A percentile compares a stretch with the other conserved stretches of the same genome.
Evolutionary conservation across 2,797 vertebrate species (phyloP).

Genomic region (Euthynnus affinis): DNA sequence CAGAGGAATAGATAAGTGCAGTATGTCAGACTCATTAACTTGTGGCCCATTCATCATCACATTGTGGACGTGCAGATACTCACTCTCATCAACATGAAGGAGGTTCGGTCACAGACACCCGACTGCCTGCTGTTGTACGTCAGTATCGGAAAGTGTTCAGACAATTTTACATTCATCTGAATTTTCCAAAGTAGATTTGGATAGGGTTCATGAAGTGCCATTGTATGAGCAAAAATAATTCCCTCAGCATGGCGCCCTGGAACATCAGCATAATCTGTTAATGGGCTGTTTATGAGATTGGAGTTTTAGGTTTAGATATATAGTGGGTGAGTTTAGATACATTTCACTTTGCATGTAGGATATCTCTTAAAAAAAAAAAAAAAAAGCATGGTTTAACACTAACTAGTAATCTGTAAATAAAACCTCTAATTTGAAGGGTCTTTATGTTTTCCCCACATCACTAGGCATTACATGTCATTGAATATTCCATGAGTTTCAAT

Average conservation of each 20-base stretch:
- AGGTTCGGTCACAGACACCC: constrained; percentile 32
- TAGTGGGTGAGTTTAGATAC: constrained; percentile 21
- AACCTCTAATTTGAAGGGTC: background rate
- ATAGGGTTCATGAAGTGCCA: constrained; percentile 15
- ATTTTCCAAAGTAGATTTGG: constrained; percentile 20
- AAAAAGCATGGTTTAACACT: background rate
- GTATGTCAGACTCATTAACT: constrained; percentile 70
- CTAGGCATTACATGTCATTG: constrained; percentile 14
- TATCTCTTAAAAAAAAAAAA: background rate
- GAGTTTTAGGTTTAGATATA: constrained; percentile 25
- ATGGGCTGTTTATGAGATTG: constrained; percentile 59
- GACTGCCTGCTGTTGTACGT: background rate
- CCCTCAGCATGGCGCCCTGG: constrained; percentile 32
- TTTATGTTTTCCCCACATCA: background rate
- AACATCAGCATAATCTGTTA: constrained; percentile 62
- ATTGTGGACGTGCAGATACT: constrained; percentile 66
- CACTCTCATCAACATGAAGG: constrained; percentile 29
- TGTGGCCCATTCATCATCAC: constrained; percentile 57
- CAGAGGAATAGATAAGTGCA: constrained; percentile 68
- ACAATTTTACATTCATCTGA: background rate
- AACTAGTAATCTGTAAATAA: background rate
- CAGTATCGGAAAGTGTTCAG: constrained; percentile 1
- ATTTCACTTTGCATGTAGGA: constrained; percentile 10
- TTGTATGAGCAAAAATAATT: constrained; percentile 51
- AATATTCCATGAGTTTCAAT: background rate